Base-by-base conservation (phyloP, 2,113 vertebrate species). In the Pseudorasbora parva region DNA sequence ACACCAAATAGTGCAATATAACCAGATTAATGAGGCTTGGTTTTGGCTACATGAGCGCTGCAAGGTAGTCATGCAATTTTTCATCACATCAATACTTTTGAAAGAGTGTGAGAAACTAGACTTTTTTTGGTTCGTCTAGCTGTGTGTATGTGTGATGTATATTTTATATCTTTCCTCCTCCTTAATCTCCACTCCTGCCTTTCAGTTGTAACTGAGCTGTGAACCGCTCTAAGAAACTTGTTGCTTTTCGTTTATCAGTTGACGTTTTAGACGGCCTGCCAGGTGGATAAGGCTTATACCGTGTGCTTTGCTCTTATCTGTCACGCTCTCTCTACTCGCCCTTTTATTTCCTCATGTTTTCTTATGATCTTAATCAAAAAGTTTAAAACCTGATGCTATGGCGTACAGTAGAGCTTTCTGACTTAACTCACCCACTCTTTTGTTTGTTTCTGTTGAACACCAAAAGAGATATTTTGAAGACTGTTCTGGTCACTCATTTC, bases 341-440 rank as follows among this genome's bases (percentile, higher is more conserved):
- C 45, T 9, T 81, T 56, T 54, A 81, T 62, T 45, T 80, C 51
- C 86, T 66, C 41, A 33, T 23, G 81, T 86, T 83, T 75, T 85
- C 15, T 82, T 43, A 30, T 5, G 17, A 27, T 49, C 60, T 49
- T 57, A 59, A 60, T 33, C 60, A 33, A 21, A 15, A 49, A 21
- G 43, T 80, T 51, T 80, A 4, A 66, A 33, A 66, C 43, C 60
- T 80, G 41, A 80, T 66, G 78, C 78, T 33, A 51, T 1, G 23
- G 56, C 76, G 27, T 62, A 10, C 49, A 33, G 47, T 30, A 9
- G 27, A 49, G 43, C 7, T 17, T 8, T 73, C 51, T 41, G 41
- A 21, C 37, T 62, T 45, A 47, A 60, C 30, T 14, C 9, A 57
- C 51, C 19, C 33, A 41, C 64, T 10, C 33, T 9, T 9, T 4